Conservation (phyloP, 2,797 vertebrate genomes). For the Epinephelus coioides region DNA sequence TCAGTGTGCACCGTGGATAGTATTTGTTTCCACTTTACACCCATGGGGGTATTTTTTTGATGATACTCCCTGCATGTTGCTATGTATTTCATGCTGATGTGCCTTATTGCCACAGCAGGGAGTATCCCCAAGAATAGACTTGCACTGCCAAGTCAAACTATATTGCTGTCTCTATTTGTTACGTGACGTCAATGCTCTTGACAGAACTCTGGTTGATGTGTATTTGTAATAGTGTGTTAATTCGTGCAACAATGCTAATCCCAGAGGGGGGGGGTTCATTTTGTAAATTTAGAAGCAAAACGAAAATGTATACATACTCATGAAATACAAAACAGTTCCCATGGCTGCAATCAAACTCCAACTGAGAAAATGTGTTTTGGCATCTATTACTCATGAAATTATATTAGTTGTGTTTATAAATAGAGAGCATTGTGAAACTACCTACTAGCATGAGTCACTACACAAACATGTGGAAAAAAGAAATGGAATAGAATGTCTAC, state of each 20-base stretch:
- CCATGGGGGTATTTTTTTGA: constrained; percentile 22
- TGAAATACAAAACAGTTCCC: constrained; percentile 34
- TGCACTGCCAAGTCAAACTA: constrained; percentile 32
- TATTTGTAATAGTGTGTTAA: constrained; percentile 13
- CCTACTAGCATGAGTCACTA: neutral
- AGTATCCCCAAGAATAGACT: constrained; percentile 36
- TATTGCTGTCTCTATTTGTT: constrained; percentile 13
- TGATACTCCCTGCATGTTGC: constrained; percentile 28
- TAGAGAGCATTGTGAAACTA: neutral
- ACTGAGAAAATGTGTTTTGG: constrained; percentile 6
- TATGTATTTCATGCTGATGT: constrained; percentile 50
- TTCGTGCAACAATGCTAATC: constrained; percentile 1
- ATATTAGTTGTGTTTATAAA: constrained; percentile 18
- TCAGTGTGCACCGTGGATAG: constrained; percentile 1
- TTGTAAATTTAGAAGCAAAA: constrained; percentile 23
- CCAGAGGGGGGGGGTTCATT: neutral
- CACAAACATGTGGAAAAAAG: neutral
- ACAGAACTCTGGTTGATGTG: constrained; percentile 12
- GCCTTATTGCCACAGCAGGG: constrained; percentile 49
- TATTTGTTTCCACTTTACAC: constrained; percentile 33
- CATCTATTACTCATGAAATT: constrained; percentile 25
- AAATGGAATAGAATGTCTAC: neutral
- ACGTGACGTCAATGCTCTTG: constrained; percentile 18
- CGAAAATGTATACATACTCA: constrained; percentile 4
- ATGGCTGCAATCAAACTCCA: constrained; percentile 15